phyloP scores from a whole-genome alignment of 2,113 vertebrate species.

The Lycaon pictus region DNA sequence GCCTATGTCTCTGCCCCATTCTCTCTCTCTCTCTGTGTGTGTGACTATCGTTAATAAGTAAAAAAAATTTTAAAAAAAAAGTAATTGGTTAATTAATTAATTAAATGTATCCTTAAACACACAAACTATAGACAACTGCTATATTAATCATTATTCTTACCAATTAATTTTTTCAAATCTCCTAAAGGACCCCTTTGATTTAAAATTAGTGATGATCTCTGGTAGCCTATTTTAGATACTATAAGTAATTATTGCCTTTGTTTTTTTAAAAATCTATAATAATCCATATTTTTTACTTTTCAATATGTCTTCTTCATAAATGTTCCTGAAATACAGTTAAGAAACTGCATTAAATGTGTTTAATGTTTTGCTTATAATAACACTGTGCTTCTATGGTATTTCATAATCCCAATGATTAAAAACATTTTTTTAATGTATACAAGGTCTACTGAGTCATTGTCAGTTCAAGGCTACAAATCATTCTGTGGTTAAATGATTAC shows the following conservation, averaged over 20 bases:
- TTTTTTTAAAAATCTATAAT: constrained; percentile 64
- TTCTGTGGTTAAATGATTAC: constrained; percentile 47
- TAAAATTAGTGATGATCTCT: constrained; percentile 53
- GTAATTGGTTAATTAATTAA: too few relatives aligned
- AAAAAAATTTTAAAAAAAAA: too few relatives aligned
- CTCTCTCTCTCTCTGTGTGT: too few relatives aligned
- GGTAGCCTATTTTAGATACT: constrained; percentile 11
- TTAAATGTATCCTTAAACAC: constrained; percentile 15
- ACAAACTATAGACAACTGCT: constrained; percentile 19
- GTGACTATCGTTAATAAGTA: too few relatives aligned
- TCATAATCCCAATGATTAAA: constrained; percentile 64
- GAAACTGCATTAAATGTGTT: constrained; percentile 72
- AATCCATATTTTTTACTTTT: constrained; percentile 68
- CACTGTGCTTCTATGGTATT: constrained; percentile 67
- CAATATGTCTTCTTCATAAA: constrained; percentile 72
- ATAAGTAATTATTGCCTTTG: constrained; percentile 64
- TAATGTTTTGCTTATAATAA: constrained; percentile 73
- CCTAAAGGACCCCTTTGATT: constrained; percentile 25
- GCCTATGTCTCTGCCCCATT: too few relatives aligned
- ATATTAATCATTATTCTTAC: neutral
- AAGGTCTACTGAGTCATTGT: constrained; percentile 56
- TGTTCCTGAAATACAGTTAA: constrained; percentile 79
- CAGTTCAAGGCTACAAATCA: constrained; percentile 46
- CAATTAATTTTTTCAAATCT: constrained; percentile 53
- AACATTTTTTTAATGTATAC: constrained; percentile 60